A percentile compares a stretch with the other conserved stretches of the same genome.
Conservation (phyloP, 2,797 vertebrate species). For the Tapera naevia region DNA sequence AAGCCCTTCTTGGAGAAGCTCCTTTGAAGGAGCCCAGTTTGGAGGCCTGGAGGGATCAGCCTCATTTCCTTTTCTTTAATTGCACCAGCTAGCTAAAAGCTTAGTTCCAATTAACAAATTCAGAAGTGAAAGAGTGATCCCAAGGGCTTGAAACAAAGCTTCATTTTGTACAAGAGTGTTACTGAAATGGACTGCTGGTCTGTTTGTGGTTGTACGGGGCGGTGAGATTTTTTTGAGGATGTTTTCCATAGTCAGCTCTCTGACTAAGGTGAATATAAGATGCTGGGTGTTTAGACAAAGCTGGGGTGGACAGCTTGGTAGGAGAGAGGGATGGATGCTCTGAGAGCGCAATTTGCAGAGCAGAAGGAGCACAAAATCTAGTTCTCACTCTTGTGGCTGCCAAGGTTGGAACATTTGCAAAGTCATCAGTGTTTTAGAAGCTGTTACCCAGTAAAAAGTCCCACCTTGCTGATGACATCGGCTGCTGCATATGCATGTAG, state of each 20-base stretch:
- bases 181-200: neutral
- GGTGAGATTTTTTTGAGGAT: neutral
- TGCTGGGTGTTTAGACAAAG: neutral
- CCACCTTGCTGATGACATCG: rapidly evolving
- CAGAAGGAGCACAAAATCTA: neutral
- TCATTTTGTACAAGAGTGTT: rapidly evolving
- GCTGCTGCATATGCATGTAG: neutral
- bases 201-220: neutral
- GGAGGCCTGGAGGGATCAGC: neutral
- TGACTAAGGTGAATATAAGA: neutral
- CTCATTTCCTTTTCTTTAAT: neutral
- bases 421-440: neutral
- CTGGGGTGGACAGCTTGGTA: neutral
- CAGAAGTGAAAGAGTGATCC: neutral
- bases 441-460: neutral
- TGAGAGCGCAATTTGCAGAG: neutral
- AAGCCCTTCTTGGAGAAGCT: neutral
- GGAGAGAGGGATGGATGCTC: neutral
- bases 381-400: neutral
- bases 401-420: neutral
- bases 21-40: neutral
- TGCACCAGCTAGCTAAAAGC: neutral
- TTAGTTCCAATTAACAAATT: slow-evolving; percentile 11
- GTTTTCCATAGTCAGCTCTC: neutral
- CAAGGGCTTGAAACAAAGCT: neutral